These are phyloP conservation scores for Lathronympha strigana DNA, from an alignment of 2,888 invertebrate genomes.

Conservation along the genomic window DNA sequence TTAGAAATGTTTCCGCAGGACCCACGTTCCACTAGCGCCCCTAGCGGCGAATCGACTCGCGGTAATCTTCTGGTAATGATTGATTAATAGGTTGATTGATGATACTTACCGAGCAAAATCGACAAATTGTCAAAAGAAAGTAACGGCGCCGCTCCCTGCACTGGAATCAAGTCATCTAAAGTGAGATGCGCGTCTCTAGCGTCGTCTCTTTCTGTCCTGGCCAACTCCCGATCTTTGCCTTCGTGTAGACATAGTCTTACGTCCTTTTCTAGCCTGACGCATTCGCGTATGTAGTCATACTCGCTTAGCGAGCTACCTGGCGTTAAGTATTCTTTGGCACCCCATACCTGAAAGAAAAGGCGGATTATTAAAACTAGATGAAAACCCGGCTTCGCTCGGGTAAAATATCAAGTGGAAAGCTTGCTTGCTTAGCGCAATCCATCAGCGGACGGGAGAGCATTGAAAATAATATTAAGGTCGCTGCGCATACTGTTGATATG, in stretches of 20 bases:
- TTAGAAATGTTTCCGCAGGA: too few species aligned
- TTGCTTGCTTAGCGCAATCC: too few species aligned
- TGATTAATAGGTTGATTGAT: too few species aligned
- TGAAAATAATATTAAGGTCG: too few species aligned
- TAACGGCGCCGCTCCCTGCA: constrained; percentile 87
- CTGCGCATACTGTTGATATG: too few species aligned
- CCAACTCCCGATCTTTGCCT: constrained; percentile 87
- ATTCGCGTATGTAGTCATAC: constrained; percentile 96
- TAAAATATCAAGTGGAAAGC: too few species aligned
- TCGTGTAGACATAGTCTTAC: constrained; percentile 88
- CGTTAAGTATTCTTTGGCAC: constrained; percentile 94
- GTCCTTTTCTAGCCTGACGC: constrained; percentile 96
- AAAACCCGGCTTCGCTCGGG: too few species aligned
- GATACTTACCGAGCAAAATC: constrained; percentile 90
- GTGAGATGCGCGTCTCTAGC: constrained; percentile 88
- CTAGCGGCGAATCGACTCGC: too few species aligned
- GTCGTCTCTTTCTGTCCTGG: constrained; percentile 93
- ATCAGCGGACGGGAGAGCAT: too few species aligned
- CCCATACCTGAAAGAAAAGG: constrained; percentile 87
- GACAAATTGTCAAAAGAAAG: constrained; percentile 93
- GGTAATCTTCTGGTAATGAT: too few species aligned
- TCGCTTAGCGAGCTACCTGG: constrained; percentile 93
- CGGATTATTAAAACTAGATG: neutral
- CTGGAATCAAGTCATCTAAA: constrained; percentile 91
- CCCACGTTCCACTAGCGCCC: too few species aligned